Evolutionary conservation across 2,888 invertebrate genomes (phyloP).

Genomic region (Dasysyrphus albostriatus): DNA sequence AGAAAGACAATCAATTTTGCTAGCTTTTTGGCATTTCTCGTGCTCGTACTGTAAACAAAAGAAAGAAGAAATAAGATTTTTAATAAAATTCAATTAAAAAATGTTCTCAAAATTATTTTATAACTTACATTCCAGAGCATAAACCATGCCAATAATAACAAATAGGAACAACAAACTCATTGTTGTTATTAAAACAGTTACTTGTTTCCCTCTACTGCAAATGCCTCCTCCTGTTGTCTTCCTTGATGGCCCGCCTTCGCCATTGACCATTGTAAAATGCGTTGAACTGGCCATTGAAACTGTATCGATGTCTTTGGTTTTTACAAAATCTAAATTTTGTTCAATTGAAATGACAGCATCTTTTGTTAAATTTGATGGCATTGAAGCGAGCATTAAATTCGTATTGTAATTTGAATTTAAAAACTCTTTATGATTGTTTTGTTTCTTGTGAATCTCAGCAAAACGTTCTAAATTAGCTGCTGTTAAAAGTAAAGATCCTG

Average conservation of each 20-base stretch:
- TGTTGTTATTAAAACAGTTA: conserved; percentile 91
- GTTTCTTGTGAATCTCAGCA: conserved; percentile 85
- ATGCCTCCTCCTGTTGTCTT: conserved; percentile 89
- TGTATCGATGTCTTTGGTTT: conserved; percentile 87
- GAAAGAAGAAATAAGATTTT: conserved; percentile 35
- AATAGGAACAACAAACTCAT: conserved; percentile 93
- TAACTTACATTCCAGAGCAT: conserved; percentile 93
- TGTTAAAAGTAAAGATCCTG: conserved; percentile 91
- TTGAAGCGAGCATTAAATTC: conserved; percentile 78
- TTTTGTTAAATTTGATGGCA: conserved; percentile 63
- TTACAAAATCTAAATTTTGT: conserved; percentile 82
- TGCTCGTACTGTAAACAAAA: conserved; percentile 85
- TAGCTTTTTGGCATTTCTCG: conserved; percentile 83
- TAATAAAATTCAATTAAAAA: not conserved
- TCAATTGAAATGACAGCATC: conserved; percentile 81
- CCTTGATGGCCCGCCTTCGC: conserved; percentile 87
- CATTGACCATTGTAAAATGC: conserved; percentile 94
- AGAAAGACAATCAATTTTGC: conserved; percentile 68
- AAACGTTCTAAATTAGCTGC: conserved; percentile 89
- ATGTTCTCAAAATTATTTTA: not conserved
- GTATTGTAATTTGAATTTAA: conserved; percentile 78
- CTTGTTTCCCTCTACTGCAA: conserved; percentile 90
- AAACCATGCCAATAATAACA: conserved; percentile 91
- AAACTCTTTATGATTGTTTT: conserved; percentile 69
- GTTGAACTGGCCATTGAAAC: conserved; percentile 93